phyloP scores from a whole-genome alignment of 2,797 vertebrate species.

The Tamandua tetradactyla region DNA sequence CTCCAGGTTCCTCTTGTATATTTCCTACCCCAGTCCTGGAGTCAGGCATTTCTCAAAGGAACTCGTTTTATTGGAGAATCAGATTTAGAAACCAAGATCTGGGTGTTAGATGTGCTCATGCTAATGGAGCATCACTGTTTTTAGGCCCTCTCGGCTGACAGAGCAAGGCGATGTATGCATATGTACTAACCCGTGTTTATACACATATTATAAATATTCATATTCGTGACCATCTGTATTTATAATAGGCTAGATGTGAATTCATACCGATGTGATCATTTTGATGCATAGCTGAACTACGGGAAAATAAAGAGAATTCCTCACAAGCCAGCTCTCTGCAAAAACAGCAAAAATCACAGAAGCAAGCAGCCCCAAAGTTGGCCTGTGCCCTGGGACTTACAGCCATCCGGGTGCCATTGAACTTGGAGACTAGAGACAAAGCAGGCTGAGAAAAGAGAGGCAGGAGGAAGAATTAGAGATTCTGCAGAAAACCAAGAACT shows the following conservation, averaged over 20 bases:
- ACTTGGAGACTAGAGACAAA: neutral
- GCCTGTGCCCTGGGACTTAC: neutral
- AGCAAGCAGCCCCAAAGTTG: neutral
- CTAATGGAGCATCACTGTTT: neutral
- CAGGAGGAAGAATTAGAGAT: neutral
- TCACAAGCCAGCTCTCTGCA: neutral
- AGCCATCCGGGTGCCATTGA: neutral
- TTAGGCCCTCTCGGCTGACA: neutral
- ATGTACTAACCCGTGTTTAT: neutral
- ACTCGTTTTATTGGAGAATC: neutral
- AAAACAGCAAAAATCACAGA: conserved; percentile 10
- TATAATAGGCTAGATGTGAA: neutral
- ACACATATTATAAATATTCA: neutral
- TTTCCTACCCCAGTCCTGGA: neutral
- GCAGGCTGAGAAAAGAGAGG: neutral
- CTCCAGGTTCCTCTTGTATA: neutral
- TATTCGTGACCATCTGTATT: neutral
- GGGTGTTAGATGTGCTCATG: neutral
- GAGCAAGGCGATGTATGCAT: neutral
- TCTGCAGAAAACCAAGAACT: neutral
- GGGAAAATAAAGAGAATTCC: neutral
- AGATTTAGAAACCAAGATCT: neutral
- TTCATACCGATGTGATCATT: neutral
- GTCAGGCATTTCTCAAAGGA: neutral
- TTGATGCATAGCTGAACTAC: neutral